Base-by-base conservation (phyloP, 2,113 vertebrate species). In the Morone saxatilis region DNA sequence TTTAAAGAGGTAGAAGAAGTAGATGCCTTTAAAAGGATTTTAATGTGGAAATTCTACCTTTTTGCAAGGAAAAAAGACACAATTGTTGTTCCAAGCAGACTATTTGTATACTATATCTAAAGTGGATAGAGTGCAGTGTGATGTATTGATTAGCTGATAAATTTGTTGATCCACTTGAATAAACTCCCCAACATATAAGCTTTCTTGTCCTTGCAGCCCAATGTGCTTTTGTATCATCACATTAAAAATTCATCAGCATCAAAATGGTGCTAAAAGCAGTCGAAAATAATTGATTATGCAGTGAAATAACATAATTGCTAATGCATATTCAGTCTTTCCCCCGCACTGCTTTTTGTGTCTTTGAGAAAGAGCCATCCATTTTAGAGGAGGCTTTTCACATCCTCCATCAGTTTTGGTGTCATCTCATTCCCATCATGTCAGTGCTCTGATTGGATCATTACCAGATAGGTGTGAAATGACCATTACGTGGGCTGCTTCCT, bases 381-480 rank as follows among this genome's bases (percentile, higher is more conserved):
- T 84, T 67, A 60, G 66, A 56, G 22, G 60, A 83, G 59, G 31
- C 14, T 89, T 92, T 88, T 89, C 86, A 86, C 82, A 82, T 65
- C 53, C 68, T 73, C 57, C 22, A 82, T 86, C 73, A 82, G 78
- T 87, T 79, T 78, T 59, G 14, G 69, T 88, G 78, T 86, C 78
- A 85, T 88, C 73, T 85, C 71, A n/a, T 80, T 56, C 38, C 43
- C 67, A 84, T 93, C 81, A 48, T 76, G 91, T 81, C 88, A 70
- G 59, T 53, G 56, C 77, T 86, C 68, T 10, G 14, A 80, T 77
- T 88, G 86, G 68, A 87, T 92, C 88, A 89, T 92, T 71, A 94
- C 71, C 82, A 76, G 60, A 63, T 50, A 69, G 65, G 75, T 92
- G 85, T 88, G 89, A 93, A 83, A 92, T 89, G 84, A 80, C 90